phyloP scores from a whole-genome alignment of 1,140 invertebrate species.

The Steinernema khuongi region DNA sequence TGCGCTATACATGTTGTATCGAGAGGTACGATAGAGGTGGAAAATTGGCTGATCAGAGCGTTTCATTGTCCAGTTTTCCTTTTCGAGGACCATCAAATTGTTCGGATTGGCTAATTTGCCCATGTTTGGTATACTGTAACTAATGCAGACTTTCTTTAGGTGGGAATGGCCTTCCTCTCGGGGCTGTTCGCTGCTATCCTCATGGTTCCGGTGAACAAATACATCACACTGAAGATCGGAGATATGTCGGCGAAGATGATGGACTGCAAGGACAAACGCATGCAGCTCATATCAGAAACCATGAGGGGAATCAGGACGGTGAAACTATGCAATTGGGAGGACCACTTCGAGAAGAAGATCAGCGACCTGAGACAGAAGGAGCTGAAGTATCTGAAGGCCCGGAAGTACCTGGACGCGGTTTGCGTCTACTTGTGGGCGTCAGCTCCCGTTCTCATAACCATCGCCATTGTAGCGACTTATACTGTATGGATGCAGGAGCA shows the following conservation, averaged over 20 bases:
- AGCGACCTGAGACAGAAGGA: constrained; percentile 68
- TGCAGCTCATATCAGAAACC: constrained; percentile 78
- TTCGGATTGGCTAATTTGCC: not conserved
- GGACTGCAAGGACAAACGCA: constrained; percentile 80
- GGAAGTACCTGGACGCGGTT: constrained; percentile 95
- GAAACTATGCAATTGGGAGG: constrained; percentile 89
- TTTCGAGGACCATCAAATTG: not conserved
- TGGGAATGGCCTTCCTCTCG: constrained; percentile 82
- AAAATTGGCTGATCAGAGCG: not conserved
- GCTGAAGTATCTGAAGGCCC: constrained; percentile 70
- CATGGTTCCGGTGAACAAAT: constrained; percentile 87
- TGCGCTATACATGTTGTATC: constrained; percentile 60
- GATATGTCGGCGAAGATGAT: constrained; percentile 79
- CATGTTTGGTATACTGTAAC: not conserved
- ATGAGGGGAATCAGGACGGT: constrained; percentile 79
- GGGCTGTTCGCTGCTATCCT: constrained; percentile 79
- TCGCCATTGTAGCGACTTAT: constrained; percentile 83
- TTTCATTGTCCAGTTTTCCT: constrained; percentile 58
- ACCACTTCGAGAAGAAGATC: constrained; percentile 69
- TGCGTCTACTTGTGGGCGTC: constrained; percentile 99
- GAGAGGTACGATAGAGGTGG: constrained; percentile 60
- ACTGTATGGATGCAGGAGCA: constrained; percentile 71
- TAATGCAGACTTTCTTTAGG: constrained; percentile 66
- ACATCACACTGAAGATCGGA: constrained; percentile 82
- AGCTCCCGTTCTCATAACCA: constrained; percentile 87